Percentiles rank a stretch among this genome's conserved stretches.
Evolutionary conservation across 2,797 vertebrate genomes (phyloP).

Genomic region (Ataeniobius toweri): DNA sequence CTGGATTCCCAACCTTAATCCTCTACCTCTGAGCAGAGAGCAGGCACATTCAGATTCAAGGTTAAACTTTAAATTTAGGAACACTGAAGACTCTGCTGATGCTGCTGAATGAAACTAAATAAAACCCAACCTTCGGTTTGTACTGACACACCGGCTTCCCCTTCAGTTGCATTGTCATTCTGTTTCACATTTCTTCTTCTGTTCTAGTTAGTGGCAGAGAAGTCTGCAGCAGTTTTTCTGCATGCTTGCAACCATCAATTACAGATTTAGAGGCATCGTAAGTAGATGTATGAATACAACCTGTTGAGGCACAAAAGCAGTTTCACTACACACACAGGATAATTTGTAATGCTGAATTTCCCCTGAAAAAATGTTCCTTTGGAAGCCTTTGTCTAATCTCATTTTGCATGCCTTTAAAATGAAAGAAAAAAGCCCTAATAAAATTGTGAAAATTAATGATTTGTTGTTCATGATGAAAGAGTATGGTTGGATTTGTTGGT

Average conservation of each 20-base stretch:
- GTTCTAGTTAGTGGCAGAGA: conserved; percentile 21
- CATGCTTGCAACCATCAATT: background rate
- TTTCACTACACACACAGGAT: background rate
- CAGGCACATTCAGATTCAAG: conserved; percentile 48
- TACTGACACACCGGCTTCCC: conserved; percentile 15
- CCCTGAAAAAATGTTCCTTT: background rate
- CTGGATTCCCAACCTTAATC: conserved; percentile 51
- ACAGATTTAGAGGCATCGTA: background rate
- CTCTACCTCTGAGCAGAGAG: conserved; percentile 49
- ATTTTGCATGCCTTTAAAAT: background rate
- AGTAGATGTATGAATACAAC: conserved; percentile 3
- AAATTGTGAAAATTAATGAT: background rate
- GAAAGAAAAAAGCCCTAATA: background rate
- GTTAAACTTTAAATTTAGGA: conserved; percentile 54
- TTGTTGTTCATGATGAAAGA: no score
- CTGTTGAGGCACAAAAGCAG: conserved; percentile 21
- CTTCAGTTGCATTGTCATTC: background rate
- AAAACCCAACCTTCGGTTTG: conserved; percentile 36
- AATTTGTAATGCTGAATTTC: background rate
- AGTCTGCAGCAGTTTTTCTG: conserved; percentile 28
- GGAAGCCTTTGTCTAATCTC: background rate
- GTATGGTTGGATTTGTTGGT: background rate
- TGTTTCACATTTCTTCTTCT: conserved; percentile 17
- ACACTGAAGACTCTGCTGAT: conserved; percentile 46
- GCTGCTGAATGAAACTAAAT: conserved; percentile 41